Base-by-base conservation (phyloP, 2,888 invertebrate genomes). In the Dryobota labecula region DNA sequence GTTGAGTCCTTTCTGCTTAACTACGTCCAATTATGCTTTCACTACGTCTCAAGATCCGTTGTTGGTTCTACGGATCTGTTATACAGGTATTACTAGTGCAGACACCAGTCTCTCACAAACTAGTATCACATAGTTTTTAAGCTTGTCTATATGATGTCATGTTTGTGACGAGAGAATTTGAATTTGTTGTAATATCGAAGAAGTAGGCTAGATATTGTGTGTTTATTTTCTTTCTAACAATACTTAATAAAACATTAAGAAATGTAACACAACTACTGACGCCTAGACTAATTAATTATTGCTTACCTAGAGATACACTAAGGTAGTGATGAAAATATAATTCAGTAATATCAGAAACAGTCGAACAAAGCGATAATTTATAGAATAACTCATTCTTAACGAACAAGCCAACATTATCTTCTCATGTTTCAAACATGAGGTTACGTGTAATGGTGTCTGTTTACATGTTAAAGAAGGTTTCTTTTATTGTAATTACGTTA, bases 401-500 rank as follows among this genome's bases (percentile, higher is more conserved):
- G 24, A 45, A 62, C 36, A 36, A 49, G 33, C 33, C 41, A 13
- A 60, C 24, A 69, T 66, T 53, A 56, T 70, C 49, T 71, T 78
- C 70, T 70, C 82, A 70, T 81, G 33, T 54, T 70, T 58, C 33
- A 9, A 57, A 57, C 36, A 57, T 58, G n/a, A 64, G 24, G 33
- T n/a, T 38, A 64, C 38, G n/a, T 33, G 33, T 24, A 69, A 65
- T 36, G 3, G 61, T 78, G 56, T 73, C 38, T 18, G 24, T 60
- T 60, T 63, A 71, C 56, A 58, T 74, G 38, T 60, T 43, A 47
- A 30, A 24, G n/a, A 24, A 41, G n/a, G 27, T 49, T 64, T 58
- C 45, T 70, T 74, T 78, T 43, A 54, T 51, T 66, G 56, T 77
- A 47, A 75, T 65, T 38, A 53, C 20, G 38, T 24, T 53, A 33